Percentiles rank a stretch among this genome's conserved stretches.
phyloP scores from a whole-genome alignment of 2,113 vertebrate genomes.

The Pyrgilauda ruficollis region DNA sequence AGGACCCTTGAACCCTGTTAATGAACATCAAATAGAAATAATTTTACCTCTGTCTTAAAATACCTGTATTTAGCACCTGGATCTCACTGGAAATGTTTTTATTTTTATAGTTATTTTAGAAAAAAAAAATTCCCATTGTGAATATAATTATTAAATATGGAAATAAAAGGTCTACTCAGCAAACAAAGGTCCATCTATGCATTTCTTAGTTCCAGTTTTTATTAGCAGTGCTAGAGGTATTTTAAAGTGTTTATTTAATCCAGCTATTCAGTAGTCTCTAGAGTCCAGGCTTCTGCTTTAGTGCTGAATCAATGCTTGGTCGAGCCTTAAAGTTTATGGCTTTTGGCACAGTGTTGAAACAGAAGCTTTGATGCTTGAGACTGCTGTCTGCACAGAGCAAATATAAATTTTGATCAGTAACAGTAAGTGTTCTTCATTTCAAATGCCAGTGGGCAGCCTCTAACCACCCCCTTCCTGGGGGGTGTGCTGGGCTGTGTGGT shows the following conservation, averaged over 20 bases:
- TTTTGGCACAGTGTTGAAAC: slow-evolving; percentile 69
- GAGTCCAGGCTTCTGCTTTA: slow-evolving; percentile 63
- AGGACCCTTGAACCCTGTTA: not conserved
- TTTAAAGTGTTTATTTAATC: slow-evolving; percentile 69
- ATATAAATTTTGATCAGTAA: slow-evolving; percentile 71
- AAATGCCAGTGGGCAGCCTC: slow-evolving; percentile 34
- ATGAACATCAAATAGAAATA: not conserved
- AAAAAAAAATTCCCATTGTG: not conserved
- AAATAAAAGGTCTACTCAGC: not conserved
- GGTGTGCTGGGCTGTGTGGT: not conserved
- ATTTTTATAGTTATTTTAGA: slow-evolving; percentile 16
- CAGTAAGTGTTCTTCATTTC: slow-evolving; percentile 46
- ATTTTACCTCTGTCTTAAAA: not conserved
- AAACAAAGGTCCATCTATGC: not conserved
- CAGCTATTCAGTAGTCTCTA: slow-evolving; percentile 56
- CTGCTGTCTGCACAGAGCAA: slow-evolving; percentile 66
- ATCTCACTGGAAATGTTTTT: not conserved
- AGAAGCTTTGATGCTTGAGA: slow-evolving; percentile 67
- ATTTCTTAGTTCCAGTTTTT: slow-evolving; percentile 43
- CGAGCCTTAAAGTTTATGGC: slow-evolving; percentile 74
- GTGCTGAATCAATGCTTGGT: slow-evolving; percentile 71
- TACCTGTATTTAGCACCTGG: not conserved
- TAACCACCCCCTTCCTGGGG: not conserved
- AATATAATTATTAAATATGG: not conserved
- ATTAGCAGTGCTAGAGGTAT: slow-evolving; percentile 53